Evolutionary conservation across 2,888 invertebrate species (phyloP).

Genomic region (Tetragonisca angustula): DNA sequence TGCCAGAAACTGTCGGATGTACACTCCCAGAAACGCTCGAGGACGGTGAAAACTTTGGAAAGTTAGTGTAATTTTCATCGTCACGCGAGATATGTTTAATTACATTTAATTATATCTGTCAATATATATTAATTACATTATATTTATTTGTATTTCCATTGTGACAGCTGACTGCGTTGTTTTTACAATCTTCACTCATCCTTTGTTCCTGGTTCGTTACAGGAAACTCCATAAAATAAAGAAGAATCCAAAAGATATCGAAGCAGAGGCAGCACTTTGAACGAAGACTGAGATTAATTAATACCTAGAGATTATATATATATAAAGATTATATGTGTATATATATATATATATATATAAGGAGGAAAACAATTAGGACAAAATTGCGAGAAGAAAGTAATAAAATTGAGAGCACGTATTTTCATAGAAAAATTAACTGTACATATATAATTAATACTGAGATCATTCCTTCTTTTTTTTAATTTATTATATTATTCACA

Average conservation of each 20-base stretch:
- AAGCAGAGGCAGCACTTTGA: conserved; percentile 75
- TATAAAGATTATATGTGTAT: neutral
- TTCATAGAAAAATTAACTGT: conserved; percentile 45
- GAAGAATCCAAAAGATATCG: conserved; percentile 62
- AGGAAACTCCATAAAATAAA: conserved; percentile 61
- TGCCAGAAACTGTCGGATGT: conserved; percentile 92
- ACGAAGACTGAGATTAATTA: conserved; percentile 43
- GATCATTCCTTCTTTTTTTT: conserved; percentile 71
- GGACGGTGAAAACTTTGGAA: conserved; percentile 90
- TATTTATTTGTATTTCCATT: neutral
- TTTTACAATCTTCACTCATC: neutral
- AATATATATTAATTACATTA: too few species aligned
- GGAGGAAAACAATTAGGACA: neutral
- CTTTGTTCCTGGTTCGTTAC: neutral
- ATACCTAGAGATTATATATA: neutral
- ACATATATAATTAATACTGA: conserved; percentile 57
- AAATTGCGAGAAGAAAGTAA: neutral
- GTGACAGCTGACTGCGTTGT: too few species aligned
- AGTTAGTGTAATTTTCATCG: conserved; percentile 73
- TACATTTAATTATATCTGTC: neutral
- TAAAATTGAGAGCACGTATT: conserved; percentile 12
- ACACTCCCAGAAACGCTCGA: conserved; percentile 92
- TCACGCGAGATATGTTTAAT: neutral
- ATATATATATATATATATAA: too few species aligned
- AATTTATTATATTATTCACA: conserved; percentile 62